These are phyloP conservation scores for Lasiurus borealis DNA, from an alignment of 2,113 vertebrate genomes.

Conservation along the genomic window DNA sequence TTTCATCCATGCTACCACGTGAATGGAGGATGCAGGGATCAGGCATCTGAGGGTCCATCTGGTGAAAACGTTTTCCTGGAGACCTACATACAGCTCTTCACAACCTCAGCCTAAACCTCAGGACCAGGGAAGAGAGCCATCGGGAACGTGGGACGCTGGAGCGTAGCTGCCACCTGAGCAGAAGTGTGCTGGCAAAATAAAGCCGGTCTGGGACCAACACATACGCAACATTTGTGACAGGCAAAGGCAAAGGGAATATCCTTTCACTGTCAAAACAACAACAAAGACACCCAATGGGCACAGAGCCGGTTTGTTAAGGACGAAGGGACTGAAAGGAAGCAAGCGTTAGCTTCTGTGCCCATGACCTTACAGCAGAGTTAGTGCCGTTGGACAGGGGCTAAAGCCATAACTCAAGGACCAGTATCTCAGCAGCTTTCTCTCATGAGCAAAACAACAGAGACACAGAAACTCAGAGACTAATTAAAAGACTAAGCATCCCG, in stretches of 20 bases:
- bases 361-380: not conserved
- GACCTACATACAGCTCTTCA: not conserved
- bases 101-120: too few species aligned
- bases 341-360: not conserved
- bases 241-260: not conserved
- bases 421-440: not conserved
- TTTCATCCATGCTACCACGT: not conserved
- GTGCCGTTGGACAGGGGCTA: not conserved
- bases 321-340: not conserved
- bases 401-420: not conserved
- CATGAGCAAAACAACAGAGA: not conserved
- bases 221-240: not conserved
- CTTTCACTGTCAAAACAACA: not conserved
- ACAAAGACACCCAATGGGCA: not conserved
- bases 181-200: not conserved
- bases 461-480: not conserved
- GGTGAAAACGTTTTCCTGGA: not conserved
- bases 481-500: not conserved
- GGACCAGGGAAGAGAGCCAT: not conserved
- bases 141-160: not conserved
- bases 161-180: not conserved
- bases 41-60: not conserved
- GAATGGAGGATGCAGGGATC: not conserved
- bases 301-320: not conserved
- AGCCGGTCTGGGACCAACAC: not conserved